A percentile compares a stretch with the other conserved stretches of the same genome.
These are phyloP conservation scores for Ptilonorhynchus violaceus DNA, from an alignment of 2,113 vertebrate species.

Conservation along the genomic window DNA sequence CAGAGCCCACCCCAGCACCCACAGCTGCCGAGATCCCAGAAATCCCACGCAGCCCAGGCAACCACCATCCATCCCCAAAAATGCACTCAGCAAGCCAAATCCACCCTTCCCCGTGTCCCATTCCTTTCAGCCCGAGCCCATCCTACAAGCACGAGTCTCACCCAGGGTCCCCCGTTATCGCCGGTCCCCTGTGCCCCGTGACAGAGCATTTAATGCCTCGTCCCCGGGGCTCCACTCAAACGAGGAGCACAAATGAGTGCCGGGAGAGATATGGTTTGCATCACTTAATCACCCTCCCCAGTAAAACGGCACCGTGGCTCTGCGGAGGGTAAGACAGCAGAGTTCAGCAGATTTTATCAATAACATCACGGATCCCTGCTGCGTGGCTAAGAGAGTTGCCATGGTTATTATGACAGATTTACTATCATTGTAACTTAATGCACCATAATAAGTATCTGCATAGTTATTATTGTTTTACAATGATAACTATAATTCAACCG, in stretches of 20 bases:
- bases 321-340: constrained; percentile 52
- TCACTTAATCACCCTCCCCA: constrained; percentile 54
- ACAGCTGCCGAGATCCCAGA: not conserved
- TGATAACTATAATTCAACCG: constrained; percentile 56
- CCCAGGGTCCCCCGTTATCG: not conserved
- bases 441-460: constrained; percentile 57
- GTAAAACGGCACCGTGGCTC: constrained; percentile 32
- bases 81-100: accelerated
- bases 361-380: constrained; percentile 44
- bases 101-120: accelerated
- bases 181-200: not conserved
- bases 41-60: not conserved
- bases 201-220: not conserved
- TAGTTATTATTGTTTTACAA: constrained; percentile 67
- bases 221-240: not conserved
- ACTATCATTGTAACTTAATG: constrained; percentile 63
- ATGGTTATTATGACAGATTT: constrained; percentile 71
- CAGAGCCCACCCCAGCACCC: not conserved
- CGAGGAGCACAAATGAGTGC: constrained; percentile 25
- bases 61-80: not conserved
- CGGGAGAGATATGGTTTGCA: constrained; percentile 54
- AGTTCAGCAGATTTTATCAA: constrained; percentile 73
- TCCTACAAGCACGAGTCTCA: not conserved
- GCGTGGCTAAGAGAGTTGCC: constrained; percentile 57
- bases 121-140: not conserved